These are phyloP conservation scores for Sebastes vulpes DNA, from an alignment of 2,797 vertebrate genomes.

Conservation along the genomic window DNA sequence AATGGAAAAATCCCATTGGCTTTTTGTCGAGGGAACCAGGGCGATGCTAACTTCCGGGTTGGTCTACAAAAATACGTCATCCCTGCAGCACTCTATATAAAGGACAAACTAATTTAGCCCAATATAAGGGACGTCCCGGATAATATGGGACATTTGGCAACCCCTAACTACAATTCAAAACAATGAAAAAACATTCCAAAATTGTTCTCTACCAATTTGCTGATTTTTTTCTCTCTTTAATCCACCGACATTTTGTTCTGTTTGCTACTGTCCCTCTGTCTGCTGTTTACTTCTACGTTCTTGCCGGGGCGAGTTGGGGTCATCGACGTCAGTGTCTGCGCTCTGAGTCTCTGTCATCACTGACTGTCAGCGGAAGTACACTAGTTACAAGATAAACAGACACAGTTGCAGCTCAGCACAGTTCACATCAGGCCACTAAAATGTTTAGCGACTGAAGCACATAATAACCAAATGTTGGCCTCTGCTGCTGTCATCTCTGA, in stretches of 20 bases:
- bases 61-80: no score
- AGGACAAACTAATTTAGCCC: not conserved
- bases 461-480: not conserved
- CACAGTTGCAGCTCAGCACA: not conserved
- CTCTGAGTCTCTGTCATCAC: not conserved
- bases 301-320: not conserved
- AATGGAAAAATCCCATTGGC: no score
- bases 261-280: no score
- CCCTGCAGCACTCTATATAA: not conserved
- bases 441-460: not conserved
- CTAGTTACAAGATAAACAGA: not conserved
- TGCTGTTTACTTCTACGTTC: no score
- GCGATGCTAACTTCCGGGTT: no score
- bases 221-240: not conserved
- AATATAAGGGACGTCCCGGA: not conserved
- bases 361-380: not conserved
- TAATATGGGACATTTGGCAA: not conserved
- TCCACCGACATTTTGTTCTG: no score
- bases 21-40: no score
- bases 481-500: not conserved
- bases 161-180: not conserved
- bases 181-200: not conserved
- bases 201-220: not conserved
- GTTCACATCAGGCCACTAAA: not conserved
- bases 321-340: not conserved